Percentiles rank a stretch among this genome's conserved stretches.
These are phyloP conservation scores for Chloroclystis v-ata DNA, from an alignment of 2,888 invertebrate species.

Conservation along the genomic window DNA sequence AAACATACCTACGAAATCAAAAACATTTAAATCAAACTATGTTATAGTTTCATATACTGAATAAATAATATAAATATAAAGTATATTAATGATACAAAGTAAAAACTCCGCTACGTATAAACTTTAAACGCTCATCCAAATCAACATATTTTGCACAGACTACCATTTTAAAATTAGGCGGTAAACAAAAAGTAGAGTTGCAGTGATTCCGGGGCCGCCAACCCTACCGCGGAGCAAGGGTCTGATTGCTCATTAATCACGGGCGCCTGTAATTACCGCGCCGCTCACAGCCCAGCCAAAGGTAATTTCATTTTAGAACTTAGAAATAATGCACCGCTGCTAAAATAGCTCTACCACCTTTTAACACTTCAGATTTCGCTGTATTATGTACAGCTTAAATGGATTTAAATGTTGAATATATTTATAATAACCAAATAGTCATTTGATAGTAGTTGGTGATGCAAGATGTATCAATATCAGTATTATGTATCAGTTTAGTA, in stretches of 20 bases:
- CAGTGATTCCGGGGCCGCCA: slow-evolving; percentile 25
- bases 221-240: slow-evolving; percentile 48
- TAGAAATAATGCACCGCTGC: slow-evolving; percentile 53
- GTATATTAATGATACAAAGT: no score
- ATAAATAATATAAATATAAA: no score
- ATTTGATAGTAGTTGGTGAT: no score
- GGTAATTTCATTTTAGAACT: slow-evolving; percentile 66
- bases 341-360: slow-evolving; percentile 32
- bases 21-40: no score
- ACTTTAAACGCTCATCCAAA: neutral
- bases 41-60: no score
- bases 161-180: no score
- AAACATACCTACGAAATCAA: no score
- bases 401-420: neutral
- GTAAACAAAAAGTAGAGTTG: no score
- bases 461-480: no score
- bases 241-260: slow-evolving; percentile 75
- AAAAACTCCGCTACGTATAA: no score
- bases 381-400: neutral
- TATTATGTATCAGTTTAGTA: no score
- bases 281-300: slow-evolving; percentile 46
- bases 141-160: neutral
- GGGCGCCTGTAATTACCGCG: slow-evolving; percentile 65
- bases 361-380: slow-evolving; percentile 20
- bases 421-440: no score